These are phyloP conservation scores for Chiloscyllium plagiosum DNA, from an alignment of 2,113 vertebrate species.

Conservation along the genomic window DNA sequence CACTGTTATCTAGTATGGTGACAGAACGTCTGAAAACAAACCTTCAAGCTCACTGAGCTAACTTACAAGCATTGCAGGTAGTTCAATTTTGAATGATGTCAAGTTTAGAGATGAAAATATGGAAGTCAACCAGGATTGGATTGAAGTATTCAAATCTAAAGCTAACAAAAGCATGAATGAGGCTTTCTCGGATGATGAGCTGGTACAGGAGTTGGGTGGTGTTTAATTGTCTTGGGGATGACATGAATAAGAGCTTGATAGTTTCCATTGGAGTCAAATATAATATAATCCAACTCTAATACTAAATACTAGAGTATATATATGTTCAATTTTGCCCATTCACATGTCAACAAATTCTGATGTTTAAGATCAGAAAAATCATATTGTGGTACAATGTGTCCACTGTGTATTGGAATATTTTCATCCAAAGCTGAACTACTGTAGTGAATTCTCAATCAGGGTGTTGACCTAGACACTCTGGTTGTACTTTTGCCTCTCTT, in stretches of 20 bases:
- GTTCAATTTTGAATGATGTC: neutral
- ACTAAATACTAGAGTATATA: neutral
- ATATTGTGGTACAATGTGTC: neutral
- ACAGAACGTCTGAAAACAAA: too few relatives aligned
- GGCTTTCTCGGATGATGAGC: neutral
- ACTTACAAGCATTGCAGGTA: too few relatives aligned
- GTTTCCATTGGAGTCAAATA: neutral
- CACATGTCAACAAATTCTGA: neutral
- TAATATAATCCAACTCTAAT: too few relatives aligned
- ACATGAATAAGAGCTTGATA: neutral
- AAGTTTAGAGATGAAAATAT: neutral
- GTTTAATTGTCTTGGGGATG: neutral
- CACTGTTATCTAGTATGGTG: too few relatives aligned
- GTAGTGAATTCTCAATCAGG: neutral
- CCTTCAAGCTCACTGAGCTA: too few relatives aligned
- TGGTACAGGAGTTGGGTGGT: neutral
- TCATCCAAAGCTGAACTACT: neutral
- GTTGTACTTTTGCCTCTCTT: neutral
- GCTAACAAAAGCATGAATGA: too few relatives aligned
- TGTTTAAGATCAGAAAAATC: neutral
- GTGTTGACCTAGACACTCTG: neutral
- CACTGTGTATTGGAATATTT: neutral
- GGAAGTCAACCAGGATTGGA: neutral
- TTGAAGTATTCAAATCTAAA: neutral
- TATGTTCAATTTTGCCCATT: neutral